These are phyloP conservation scores for Sakesphorus luctuosus DNA, from an alignment of 2,113 vertebrate genomes.

Conservation along the genomic window DNA sequence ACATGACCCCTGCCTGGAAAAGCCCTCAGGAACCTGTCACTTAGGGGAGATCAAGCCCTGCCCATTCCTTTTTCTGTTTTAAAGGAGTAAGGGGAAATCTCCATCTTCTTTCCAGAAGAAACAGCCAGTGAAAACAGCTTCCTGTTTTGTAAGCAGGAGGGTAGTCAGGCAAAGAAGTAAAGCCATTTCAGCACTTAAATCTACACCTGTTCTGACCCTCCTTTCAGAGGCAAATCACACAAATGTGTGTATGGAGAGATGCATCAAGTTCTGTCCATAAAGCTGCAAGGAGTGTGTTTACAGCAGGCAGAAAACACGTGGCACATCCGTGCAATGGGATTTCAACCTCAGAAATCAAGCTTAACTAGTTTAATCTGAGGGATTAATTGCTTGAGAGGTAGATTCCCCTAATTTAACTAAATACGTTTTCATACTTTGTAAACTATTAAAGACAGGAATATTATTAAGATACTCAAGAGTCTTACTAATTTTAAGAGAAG, in stretches of 20 bases:
- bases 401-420: constrained; percentile 10
- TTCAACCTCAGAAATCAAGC: constrained; percentile 45
- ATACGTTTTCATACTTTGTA: not conserved
- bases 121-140: constrained; percentile 9
- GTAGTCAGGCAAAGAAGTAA: not conserved
- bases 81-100: not conserved
- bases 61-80: not conserved
- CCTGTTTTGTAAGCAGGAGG: constrained; percentile 30
- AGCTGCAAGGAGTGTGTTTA: not conserved
- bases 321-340: not conserved
- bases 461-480: not conserved
- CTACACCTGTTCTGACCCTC: not conserved
- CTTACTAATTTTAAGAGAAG: not conserved
- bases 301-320: not conserved
- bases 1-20: not conserved
- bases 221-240: not conserved
- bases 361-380: constrained; percentile 31
- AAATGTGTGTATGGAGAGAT: not conserved
- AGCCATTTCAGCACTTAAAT: not conserved
- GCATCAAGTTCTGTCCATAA: not conserved
- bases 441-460: not conserved
- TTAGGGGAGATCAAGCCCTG: not conserved
- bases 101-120: not conserved
- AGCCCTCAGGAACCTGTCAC: not conserved
- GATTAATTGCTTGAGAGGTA: constrained; percentile 29